Evolutionary conservation across 1,140 invertebrate genomes (phyloP).

Genomic region (Zaprionus taronus): DNA sequence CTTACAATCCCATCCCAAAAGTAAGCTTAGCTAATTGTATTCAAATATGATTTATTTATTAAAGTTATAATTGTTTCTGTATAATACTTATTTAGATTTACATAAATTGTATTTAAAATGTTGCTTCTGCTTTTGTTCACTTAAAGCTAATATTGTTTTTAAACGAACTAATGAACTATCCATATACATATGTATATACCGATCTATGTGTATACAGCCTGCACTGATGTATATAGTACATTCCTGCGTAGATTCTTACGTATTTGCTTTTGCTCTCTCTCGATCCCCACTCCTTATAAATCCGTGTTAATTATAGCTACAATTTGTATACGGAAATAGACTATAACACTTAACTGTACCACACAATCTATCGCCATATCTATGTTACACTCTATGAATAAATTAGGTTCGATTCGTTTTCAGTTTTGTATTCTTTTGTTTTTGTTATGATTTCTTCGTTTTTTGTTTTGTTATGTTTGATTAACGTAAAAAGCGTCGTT

Average conservation of each 20-base stretch:
- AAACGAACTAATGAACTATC: slow-evolving; percentile 48
- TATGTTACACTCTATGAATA: slow-evolving; percentile 75
- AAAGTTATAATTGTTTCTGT: slow-evolving; percentile 60
- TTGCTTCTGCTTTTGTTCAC: slow-evolving; percentile 30
- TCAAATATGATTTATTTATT: slow-evolving; percentile 74
- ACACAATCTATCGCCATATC: slow-evolving; percentile 44
- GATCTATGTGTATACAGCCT: slow-evolving; percentile 30
- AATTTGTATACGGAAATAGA: slow-evolving; percentile 68
- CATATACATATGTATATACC: slow-evolving; percentile 53
- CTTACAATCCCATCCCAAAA: not conserved
- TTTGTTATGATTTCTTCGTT: not conserved
- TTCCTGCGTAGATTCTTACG: slow-evolving; percentile 62
- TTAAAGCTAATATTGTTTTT: slow-evolving; percentile 68
- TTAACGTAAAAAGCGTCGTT: slow-evolving; percentile 68
- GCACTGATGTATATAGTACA: slow-evolving; percentile 46
- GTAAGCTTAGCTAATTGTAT: slow-evolving; percentile 36
- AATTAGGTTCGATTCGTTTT: slow-evolving; percentile 60
- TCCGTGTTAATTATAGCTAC: slow-evolving; percentile 64
- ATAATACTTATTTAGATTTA: slow-evolving; percentile 66
- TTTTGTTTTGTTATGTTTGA: slow-evolving; percentile 49
- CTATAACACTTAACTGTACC: slow-evolving; percentile 74
- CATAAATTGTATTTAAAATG: slow-evolving; percentile 62
- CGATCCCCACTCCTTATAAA: slow-evolving; percentile 37
- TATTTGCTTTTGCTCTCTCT: slow-evolving; percentile 43
- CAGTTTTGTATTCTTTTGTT: not conserved